Evolutionary conservation across 1,140 invertebrate genomes (phyloP).

Genomic region (Sipha flava): DNA sequence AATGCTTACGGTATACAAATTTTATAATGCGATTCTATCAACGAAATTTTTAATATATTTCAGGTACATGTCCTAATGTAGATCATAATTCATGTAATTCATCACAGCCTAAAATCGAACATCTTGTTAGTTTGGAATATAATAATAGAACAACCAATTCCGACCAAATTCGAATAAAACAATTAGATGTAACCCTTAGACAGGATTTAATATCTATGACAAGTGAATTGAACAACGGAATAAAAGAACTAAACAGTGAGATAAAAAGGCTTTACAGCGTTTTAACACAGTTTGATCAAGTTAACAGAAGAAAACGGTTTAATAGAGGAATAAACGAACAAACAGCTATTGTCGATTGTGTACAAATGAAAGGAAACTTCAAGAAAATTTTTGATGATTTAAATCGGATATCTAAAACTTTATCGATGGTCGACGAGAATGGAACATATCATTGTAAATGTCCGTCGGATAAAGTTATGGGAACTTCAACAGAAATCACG

Average conservation of each 20-base stretch:
- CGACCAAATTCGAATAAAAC: too few relatives aligned
- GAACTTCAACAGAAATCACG: not conserved
- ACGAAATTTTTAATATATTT: not conserved
- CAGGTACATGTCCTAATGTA: not conserved
- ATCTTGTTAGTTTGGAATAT: too few relatives aligned
- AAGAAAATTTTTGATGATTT: not conserved
- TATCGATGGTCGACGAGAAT: not conserved
- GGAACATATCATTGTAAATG: conserved; percentile 5
- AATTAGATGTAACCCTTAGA: not conserved
- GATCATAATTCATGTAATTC: not conserved
- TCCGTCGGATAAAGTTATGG: not conserved
- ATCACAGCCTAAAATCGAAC: not conserved
- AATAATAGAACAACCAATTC: too few relatives aligned
- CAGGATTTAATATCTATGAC: not conserved
- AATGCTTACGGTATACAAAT: too few relatives aligned
- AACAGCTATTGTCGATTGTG: not conserved
- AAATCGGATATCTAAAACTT: not conserved
- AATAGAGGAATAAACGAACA: not conserved
- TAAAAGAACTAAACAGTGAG: not conserved
- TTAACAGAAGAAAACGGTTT: not conserved
- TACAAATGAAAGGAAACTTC: not conserved
- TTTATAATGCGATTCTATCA: too few relatives aligned
- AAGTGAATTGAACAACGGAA: not conserved
- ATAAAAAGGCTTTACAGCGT: not conserved
- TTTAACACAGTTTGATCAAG: not conserved